phyloP scores from a whole-genome alignment of 2,113 vertebrate species.

The Lagopus leucura region DNA sequence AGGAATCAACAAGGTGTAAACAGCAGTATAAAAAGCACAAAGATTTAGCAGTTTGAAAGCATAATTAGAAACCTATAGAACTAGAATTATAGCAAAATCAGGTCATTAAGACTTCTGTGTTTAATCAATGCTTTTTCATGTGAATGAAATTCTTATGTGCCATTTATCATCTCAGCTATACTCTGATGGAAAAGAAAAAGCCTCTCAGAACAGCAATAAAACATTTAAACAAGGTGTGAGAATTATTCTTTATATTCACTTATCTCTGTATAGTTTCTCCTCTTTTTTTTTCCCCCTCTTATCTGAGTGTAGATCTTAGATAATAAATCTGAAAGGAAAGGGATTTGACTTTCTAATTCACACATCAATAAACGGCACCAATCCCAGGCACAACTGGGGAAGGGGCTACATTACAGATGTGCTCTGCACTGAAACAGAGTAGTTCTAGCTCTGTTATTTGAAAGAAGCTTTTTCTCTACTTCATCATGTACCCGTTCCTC shows the following conservation, averaged over 20 bases:
- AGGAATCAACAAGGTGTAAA: conserved; percentile 46
- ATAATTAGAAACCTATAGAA: conserved; percentile 18
- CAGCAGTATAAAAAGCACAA: background rate
- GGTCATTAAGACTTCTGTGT: conserved; percentile 1
- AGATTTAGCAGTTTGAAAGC: conserved; percentile 10
- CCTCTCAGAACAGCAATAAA: background rate
- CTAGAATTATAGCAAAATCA: background rate
- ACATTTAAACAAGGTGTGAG: conserved; percentile 25
- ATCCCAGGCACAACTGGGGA: background rate
- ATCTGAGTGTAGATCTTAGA: background rate
- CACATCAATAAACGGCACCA: conserved; percentile 9
- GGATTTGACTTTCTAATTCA: conserved; percentile 33
- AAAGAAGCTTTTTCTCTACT: background rate
- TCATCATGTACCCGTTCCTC: background rate
- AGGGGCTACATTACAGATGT: accelerated
- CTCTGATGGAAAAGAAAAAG: background rate
- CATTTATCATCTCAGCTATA: background rate
- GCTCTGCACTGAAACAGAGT: background rate
- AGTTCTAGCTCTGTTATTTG: background rate
- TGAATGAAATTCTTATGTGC: conserved; percentile 1
- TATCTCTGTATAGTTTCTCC: conserved; percentile 5
- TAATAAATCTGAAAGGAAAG: conserved; percentile 9
- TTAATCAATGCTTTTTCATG: conserved; percentile 34
- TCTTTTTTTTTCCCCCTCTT: background rate
- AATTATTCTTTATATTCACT: conserved; percentile 16